Base-by-base conservation (phyloP, 2,113 vertebrate species). In the Zosterops pallidus region DNA sequence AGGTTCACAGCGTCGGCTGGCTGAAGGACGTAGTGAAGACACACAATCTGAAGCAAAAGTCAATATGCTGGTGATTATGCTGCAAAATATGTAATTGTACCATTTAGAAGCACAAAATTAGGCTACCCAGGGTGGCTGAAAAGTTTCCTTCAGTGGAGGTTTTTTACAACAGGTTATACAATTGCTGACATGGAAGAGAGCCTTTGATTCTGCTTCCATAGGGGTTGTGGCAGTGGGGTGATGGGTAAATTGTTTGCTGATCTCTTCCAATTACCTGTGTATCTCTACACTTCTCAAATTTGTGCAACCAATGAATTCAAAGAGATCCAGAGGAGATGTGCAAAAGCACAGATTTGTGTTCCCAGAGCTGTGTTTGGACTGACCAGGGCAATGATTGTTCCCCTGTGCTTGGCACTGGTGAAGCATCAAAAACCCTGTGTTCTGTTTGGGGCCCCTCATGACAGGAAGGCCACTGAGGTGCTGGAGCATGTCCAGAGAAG, bases 1-100 rank as follows among this genome's bases (percentile, higher is more conserved):
- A 68, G 20, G 21, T 44, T 90, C 49, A 20, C 52, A 44, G 49
- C 0, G 0, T 33, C 0, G 12, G 20, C 33, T 80, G 47, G 39
- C 29, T 75, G 56, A 79, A 63, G 67, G 39, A 17, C 23, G 4
- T 28, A 25, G 49, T 71, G 56, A 55, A 91, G 63, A 24, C 26
- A 35, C 15, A 69, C 22, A 47, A 6, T 26, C 39, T 67, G 28
- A 92, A 93, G 21, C 20, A 86, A 52, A 89, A 69, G 16, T 11
- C 71, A 79, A n/a, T 71, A 53, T 2, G 4, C 10, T 67, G 47
- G 35, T 49, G 35, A 41, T 42, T 55, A 50, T 26, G 12, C 47
- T 26, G 12, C 47, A 60, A 59, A 57, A 75, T 8, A 18, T 4
- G 31, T 39, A 20, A 53, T 20, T 78, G 6, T 35, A 35, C 67